phyloP scores from a whole-genome alignment of 35 echinoderm and acorn worm genomes.

The Eucidaris tribuloides region DNA sequence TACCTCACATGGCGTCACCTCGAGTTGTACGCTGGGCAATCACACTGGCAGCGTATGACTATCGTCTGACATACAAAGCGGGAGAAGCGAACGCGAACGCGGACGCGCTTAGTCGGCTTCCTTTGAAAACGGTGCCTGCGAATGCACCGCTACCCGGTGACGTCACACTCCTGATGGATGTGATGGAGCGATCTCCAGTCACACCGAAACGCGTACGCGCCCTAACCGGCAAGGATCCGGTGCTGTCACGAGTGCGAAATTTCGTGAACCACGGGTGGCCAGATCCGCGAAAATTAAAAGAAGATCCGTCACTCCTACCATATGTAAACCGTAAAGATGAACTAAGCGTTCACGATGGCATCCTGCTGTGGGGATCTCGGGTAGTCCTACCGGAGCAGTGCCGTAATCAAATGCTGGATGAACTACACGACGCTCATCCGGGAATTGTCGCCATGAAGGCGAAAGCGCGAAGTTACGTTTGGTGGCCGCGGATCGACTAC shows the following conservation, averaged over 20 bases:
- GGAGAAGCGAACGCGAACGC: conserved; percentile 30
- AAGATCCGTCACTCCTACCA: too few relatives aligned
- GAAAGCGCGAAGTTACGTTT: conserved; percentile 10
- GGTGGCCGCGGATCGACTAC: conserved; percentile 41
- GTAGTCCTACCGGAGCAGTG: conserved; percentile 20
- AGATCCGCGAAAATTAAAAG: too few relatives aligned
- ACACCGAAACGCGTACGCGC: background rate
- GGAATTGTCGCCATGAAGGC: conserved; percentile 57
- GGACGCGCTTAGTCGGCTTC: conserved; percentile 57
- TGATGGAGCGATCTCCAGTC: background rate
- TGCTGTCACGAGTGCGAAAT: background rate
- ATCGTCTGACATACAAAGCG: conserved; percentile 25
- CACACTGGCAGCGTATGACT: conserved; percentile 51
- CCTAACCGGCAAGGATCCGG: conserved; percentile 8
- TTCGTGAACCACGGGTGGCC: conserved; percentile 28
- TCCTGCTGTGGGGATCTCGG: conserved; percentile 35
- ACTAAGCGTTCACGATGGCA: conserved; percentile 53
- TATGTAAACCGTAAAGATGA: conserved; percentile 50
- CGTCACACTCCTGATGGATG: background rate
- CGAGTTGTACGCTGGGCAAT: conserved; percentile 52
- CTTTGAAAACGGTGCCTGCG: background rate
- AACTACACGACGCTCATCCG: conserved; percentile 51
- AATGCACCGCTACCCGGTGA: background rate
- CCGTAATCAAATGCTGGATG: conserved; percentile 27
- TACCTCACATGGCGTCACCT: conserved; percentile 28